Base-by-base conservation (phyloP, 2,888 invertebrate species). In the Drosophila falleni region DNA sequence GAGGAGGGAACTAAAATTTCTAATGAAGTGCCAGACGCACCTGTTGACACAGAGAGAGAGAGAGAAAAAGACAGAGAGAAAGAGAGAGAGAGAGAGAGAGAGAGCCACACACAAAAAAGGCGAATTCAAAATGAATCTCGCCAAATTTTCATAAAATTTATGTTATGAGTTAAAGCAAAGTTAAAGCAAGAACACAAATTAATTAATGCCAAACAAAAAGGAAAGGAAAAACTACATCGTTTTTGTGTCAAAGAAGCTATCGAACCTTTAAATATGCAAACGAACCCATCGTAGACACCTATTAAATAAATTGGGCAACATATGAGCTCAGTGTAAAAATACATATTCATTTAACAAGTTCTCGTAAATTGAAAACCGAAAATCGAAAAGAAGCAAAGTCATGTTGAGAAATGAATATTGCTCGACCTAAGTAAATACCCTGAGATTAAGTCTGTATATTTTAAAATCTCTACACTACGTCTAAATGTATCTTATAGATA, bases 1-100 rank as follows among this genome's bases (percentile, higher is more conserved):
- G 3, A 16, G 37, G 37, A 15, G 15, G n/a, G 35, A 54, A 75
- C 65, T 51, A 33, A 74, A 74, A 73, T 72, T 68, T 71, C 53
- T 80, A 83, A 84, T 84, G 78, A 82, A 83, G 73, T 88, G 89
- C 69, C 83, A 78, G 71, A 41, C 79, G 60, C 87, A 85, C 84
- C 89, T 85, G 84, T 87, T 87, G 87, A 73, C 89, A 10, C n/a
- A 53, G 42, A 9, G n/a, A n/a, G 39, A 31, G 29, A 23, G 23
- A 23, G 23, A 23, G 2, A 23, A 4, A 23, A 3, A 23, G 23
- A 23, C 2, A 23, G 23, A 23, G 23, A 23, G 23, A 23, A 3
- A 23, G 23, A 23, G 23, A 23, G 23, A 23, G 23, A n/a, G n/a
- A 23, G 23, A 23, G 23, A 23, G 23, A 23, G 2, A 23, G 23